Evolutionary conservation across 2,888 invertebrate species (phyloP).

Genomic region (Drosophila ezoana): DNA sequence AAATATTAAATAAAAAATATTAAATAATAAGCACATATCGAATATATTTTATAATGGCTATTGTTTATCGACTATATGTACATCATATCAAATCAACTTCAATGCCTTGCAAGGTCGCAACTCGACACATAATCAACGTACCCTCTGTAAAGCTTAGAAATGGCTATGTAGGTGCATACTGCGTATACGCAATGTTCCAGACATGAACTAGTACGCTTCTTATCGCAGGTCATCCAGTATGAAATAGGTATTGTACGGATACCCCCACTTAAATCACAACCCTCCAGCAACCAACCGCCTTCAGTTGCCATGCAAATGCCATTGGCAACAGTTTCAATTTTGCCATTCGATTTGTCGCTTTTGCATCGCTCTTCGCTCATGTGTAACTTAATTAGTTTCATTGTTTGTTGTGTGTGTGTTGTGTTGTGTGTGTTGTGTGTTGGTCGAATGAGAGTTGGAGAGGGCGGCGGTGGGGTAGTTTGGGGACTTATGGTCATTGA

Average conservation of each 20-base stretch:
- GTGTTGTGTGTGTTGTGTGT: slow-evolving; percentile 43
- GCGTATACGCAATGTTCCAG: slow-evolving; percentile 46
- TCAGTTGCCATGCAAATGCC: slow-evolving; percentile 3
- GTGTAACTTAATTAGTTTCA: slow-evolving; percentile 73
- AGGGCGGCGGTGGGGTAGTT: neutral
- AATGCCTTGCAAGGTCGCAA: too few relatives aligned
- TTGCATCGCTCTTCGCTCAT: slow-evolving; percentile 40
- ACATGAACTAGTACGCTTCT: slow-evolving; percentile 4
- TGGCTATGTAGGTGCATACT: slow-evolving; percentile 5
- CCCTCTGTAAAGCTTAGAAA: neutral
- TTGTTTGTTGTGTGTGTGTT: slow-evolving; percentile 49
- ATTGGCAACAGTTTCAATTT: slow-evolving; percentile 46
- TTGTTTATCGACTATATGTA: too few relatives aligned
- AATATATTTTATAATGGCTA: too few relatives aligned
- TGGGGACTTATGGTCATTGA: slow-evolving; percentile 47
- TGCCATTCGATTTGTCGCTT: slow-evolving; percentile 47
- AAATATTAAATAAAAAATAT: too few relatives aligned
- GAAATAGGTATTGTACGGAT: slow-evolving; percentile 4
- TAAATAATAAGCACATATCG: neutral
- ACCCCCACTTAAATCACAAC: neutral
- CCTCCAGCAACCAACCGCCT: neutral
- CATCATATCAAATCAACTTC: too few relatives aligned
- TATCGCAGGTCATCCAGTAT: slow-evolving; percentile 2
- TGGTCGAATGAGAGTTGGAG: neutral
- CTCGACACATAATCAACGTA: too few relatives aligned